Evolutionary conservation across 2,888 invertebrate genomes (phyloP).

Genomic region (Zygothrica quintamaculata): DNA sequence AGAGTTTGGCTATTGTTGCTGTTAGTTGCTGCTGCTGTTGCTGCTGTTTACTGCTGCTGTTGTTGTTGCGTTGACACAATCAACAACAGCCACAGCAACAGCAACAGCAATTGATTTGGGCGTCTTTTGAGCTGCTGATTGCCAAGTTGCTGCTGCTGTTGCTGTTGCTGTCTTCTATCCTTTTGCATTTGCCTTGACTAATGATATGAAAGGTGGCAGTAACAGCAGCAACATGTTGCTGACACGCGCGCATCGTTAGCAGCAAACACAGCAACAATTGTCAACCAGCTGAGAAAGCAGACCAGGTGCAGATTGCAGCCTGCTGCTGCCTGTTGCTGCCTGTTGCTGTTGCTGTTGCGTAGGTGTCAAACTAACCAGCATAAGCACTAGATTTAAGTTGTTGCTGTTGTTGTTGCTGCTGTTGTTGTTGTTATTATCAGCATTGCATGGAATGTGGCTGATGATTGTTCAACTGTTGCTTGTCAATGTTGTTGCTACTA

Average conservation of each 20-base stretch:
- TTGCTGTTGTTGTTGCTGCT: conserved; percentile 7
- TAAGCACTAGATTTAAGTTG: conserved; percentile 34
- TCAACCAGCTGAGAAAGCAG: conserved; percentile 47
- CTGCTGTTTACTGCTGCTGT: conserved; percentile 10
- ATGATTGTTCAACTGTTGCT: conserved; percentile 50
- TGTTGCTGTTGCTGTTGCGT: too few species aligned
- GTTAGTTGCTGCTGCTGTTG: conserved; percentile 6
- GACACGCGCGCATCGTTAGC: conserved; percentile 80
- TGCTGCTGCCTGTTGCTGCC: too few species aligned
- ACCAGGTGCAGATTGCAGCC: conserved; percentile 20
- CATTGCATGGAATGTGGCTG: conserved; percentile 33
- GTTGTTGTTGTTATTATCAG: conserved; percentile 33
- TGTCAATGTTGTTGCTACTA: conserved; percentile 27
- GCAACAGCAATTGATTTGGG: conserved; percentile 82
- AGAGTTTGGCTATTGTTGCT: conserved; percentile 61
- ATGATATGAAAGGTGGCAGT: conserved; percentile 73
- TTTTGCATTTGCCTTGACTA: conserved; percentile 66
- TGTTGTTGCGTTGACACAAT: conserved; percentile 47
- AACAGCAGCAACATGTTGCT: conserved; percentile 56
- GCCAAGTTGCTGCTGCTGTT: conserved; percentile 59
- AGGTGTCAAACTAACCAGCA: conserved; percentile 54
- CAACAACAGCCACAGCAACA: conserved; percentile 40
- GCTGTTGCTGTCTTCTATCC: conserved; percentile 38
- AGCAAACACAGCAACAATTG: conserved; percentile 24
- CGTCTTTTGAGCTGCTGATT: conserved; percentile 73